Conservation (phyloP, 2,113 vertebrate genomes). For the Orientallactaga bullata region DNA sequence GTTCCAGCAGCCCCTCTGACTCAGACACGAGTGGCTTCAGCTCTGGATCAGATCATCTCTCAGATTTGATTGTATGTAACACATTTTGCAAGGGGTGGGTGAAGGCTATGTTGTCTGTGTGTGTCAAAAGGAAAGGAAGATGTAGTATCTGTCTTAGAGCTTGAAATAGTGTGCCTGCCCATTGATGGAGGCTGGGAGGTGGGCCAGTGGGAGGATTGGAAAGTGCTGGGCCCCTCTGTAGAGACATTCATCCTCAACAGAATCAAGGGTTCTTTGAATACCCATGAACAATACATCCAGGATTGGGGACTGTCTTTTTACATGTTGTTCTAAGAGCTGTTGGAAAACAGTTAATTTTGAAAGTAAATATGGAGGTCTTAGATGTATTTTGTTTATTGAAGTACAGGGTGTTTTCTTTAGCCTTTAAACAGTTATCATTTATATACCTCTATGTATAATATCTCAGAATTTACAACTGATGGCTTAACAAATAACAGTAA, state of each 20-base stretch:
- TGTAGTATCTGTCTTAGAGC: not conserved
- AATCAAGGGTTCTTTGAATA: not conserved
- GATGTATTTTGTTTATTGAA: not conserved
- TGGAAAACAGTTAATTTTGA: not conserved
- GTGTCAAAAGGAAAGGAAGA: not conserved
- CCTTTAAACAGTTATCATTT: not conserved
- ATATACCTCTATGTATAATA: not conserved
- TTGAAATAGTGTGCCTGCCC: not conserved
- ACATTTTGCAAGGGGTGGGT: not conserved
- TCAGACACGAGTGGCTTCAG: conserved; percentile 99
- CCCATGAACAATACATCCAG: not conserved
- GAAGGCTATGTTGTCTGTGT: not conserved
- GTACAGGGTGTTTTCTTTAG: not conserved
- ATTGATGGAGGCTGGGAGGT: too few relatives aligned
- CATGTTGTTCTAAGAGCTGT: not conserved
- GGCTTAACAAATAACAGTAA: not conserved
- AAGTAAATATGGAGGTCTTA: not conserved
- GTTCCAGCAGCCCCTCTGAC: conserved; percentile 98
- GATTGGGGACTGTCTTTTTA: not conserved
- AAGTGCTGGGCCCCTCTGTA: not conserved
- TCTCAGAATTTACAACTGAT: not conserved
- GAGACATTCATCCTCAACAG: not conserved
- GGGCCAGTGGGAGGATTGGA: not conserved
- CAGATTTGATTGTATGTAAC: conserved; percentile 93
- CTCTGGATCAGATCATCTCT: conserved; percentile 98